Evolutionary conservation across 2,888 invertebrate species (phyloP).

Genomic region (Mimachlamys varia): DNA sequence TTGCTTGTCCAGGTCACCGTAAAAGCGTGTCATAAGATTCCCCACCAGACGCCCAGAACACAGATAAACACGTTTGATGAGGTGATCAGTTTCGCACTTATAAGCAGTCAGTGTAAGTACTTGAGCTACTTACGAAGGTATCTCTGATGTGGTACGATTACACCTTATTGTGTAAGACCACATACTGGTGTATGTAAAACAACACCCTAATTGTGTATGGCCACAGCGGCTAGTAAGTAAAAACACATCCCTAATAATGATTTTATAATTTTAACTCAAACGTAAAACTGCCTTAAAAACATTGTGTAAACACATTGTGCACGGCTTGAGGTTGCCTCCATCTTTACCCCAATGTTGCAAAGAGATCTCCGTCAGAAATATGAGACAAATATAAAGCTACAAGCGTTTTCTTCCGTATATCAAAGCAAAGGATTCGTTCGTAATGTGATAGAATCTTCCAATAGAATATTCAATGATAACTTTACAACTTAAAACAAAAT

Average conservation of each 20-base stretch:
- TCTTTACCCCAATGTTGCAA: too few relatives aligned
- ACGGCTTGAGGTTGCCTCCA: too few relatives aligned
- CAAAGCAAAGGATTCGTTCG: too few relatives aligned
- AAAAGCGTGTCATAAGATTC: not conserved
- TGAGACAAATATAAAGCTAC: too few relatives aligned
- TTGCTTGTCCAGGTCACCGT: not conserved
- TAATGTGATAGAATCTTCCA: too few relatives aligned
- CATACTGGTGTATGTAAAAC: too few relatives aligned
- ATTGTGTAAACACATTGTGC: too few relatives aligned
- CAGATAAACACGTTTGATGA: not conserved
- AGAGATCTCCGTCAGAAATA: too few relatives aligned
- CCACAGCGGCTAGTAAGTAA: not conserved
- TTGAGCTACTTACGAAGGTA: not conserved
- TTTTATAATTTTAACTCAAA: not conserved
- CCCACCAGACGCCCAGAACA: not conserved
- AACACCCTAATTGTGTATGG: not conserved
- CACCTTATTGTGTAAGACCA: too few relatives aligned
- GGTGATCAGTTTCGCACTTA: slow-evolving; percentile 3
- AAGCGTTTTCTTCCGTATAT: too few relatives aligned
- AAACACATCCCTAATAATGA: not conserved
- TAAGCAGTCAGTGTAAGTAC: not conserved
- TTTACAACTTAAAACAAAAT: not conserved
- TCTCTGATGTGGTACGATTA: not conserved
- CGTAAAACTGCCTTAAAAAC: too few relatives aligned
- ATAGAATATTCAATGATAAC: too few relatives aligned